Conservation (phyloP, 2,113 vertebrate genomes). For the Bothrops jararaca region DNA sequence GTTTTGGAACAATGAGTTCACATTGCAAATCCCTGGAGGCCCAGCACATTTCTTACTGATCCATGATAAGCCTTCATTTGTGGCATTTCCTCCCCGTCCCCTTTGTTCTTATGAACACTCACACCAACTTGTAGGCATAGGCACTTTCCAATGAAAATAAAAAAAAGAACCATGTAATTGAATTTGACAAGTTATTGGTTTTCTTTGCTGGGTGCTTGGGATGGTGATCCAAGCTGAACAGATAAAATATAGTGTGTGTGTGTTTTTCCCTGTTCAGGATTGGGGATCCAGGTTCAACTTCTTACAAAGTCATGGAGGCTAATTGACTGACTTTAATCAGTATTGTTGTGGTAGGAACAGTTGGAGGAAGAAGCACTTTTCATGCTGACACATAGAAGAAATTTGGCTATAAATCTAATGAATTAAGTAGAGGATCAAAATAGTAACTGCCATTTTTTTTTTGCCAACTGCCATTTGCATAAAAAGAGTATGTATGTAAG, state of each 20-base stretch:
- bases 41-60: background rate
- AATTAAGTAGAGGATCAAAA: background rate
- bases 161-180: background rate
- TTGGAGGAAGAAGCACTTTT: background rate
- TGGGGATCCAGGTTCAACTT: background rate
- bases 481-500: background rate
- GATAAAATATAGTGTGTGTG: background rate
- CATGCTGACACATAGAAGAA: background rate
- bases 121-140: background rate
- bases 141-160: background rate
- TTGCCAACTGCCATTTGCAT: background rate
- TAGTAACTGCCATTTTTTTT: background rate
- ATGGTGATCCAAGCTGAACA: background rate
- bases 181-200: background rate
- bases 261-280: background rate
- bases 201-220: background rate
- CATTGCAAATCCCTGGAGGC: background rate
- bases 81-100: background rate
- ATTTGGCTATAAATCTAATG: background rate
- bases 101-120: background rate
- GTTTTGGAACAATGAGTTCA: background rate
- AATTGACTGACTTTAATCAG: background rate
- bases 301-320: background rate
- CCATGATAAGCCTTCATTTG: background rate
- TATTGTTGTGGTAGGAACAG: background rate